These are phyloP conservation scores for Novumbra hubbsi DNA, from an alignment of 2,797 vertebrate genomes.

Conservation along the genomic window DNA sequence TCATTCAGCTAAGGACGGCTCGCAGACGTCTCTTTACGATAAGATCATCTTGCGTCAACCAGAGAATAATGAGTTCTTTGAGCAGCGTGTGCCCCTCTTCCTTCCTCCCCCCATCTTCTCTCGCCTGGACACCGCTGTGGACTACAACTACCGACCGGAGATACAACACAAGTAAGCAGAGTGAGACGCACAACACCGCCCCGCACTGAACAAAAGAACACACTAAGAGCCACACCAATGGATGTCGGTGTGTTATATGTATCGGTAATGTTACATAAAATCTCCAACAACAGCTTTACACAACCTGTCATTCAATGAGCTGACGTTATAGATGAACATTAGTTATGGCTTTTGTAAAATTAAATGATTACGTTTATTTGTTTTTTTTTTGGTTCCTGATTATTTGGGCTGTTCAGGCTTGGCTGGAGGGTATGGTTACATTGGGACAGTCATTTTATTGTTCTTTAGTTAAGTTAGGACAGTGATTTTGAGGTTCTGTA, in stretches of 20 bases:
- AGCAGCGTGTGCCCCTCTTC: constrained; percentile 81
- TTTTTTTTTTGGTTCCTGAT: no score
- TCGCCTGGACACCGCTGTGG: constrained; percentile 85
- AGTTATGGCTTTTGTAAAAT: no score
- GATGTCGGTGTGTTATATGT: neutral
- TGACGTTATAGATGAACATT: no score
- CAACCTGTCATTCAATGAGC: neutral
- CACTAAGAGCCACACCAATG: neutral
- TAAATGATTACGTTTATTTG: no score
- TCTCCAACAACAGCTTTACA: neutral
- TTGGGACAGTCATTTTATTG: no score
- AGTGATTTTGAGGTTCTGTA: no score
- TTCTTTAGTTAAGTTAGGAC: no score
- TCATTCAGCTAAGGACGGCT: constrained; percentile 70
- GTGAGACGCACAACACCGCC: neutral
- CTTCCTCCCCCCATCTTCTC: constrained; percentile 95
- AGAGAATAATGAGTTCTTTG: constrained; percentile 88
- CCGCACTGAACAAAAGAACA: neutral
- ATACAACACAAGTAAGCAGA: constrained; percentile 73
- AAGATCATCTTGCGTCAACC: constrained; percentile 84
- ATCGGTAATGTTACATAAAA: neutral
- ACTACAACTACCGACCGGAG: constrained; percentile 91
- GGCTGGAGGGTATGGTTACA: no score
- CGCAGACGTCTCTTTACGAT: constrained; percentile 83
- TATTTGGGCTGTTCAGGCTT: no score